phyloP scores from a whole-genome alignment of 64 coral and sea anemone species.

The Trachythela sp. region DNA sequence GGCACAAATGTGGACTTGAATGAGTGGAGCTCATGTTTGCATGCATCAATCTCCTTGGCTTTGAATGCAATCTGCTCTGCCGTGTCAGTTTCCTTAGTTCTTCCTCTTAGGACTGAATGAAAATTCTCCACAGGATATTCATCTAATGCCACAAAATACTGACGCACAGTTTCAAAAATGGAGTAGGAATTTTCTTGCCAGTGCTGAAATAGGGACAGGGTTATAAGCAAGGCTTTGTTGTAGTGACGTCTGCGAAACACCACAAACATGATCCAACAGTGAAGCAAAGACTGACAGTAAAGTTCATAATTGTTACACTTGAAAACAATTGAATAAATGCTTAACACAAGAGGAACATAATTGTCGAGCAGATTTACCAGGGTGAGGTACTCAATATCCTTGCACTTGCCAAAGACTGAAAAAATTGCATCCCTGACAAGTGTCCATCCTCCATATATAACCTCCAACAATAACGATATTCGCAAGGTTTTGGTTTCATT shows the following conservation, averaged over 20 bases:
- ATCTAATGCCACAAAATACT: no score
- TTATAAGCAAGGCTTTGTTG: neutral
- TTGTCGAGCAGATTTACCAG: no score
- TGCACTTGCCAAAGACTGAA: slow-evolving; percentile 27
- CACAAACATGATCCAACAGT: no score
- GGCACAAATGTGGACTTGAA: neutral
- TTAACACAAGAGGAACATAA: no score
- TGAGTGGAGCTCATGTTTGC: neutral
- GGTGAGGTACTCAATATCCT: no score
- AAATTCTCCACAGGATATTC: no score
- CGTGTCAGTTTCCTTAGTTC: neutral
- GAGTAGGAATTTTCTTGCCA: no score
- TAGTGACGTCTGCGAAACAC: neutral
- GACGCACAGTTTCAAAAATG: no score
- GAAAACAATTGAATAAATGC: no score
- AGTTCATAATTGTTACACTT: no score
- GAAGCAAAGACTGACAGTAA: no score
- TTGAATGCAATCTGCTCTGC: neutral
- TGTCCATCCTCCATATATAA: slow-evolving; percentile 41
- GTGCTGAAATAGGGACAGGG: neutral
- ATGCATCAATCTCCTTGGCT: neutral
- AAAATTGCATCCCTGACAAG: neutral
- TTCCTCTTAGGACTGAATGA: neutral
- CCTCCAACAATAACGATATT: slow-evolving; percentile 12
- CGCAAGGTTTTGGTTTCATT: slow-evolving; percentile 48